Conservation (phyloP, 2,797 vertebrate species). For the Pseudochirops corinnae region DNA sequence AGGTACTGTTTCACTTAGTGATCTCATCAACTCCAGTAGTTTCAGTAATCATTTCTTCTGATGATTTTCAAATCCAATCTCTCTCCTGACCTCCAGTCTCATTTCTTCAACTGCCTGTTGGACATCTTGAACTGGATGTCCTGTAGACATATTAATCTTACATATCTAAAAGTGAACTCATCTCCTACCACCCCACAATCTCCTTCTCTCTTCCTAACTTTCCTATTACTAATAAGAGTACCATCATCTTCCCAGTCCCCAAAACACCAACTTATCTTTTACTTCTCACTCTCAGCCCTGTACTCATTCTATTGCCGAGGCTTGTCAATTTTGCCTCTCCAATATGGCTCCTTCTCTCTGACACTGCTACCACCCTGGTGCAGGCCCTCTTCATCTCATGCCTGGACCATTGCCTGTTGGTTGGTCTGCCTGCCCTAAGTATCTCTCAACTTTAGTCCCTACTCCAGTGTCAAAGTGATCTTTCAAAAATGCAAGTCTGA, state of each 20-base stretch:
- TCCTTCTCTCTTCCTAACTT: background rate
- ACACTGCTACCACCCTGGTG: background rate
- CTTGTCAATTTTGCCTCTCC: background rate
- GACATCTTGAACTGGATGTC: background rate
- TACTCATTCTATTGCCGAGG: background rate
- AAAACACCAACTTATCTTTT: background rate
- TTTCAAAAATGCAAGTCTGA: background rate
- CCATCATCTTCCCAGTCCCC: background rate
- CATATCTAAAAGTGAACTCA: background rate
- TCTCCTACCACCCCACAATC: background rate
- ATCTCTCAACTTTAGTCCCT: background rate
- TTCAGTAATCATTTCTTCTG: background rate
- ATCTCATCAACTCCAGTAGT: background rate
- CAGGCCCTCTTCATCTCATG: background rate
- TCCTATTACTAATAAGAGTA: background rate
- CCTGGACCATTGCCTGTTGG: background rate
- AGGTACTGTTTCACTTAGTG: background rate
- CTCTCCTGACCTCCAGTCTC: background rate
- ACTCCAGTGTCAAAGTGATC: background rate
- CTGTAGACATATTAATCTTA: background rate
- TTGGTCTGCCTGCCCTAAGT: background rate
- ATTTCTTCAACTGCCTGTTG: background rate
- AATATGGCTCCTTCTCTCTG: background rate
- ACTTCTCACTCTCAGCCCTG: background rate
- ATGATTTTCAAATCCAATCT: background rate